These are phyloP conservation scores for Alcedo atthis DNA, from an alignment of 2,797 vertebrate genomes.

Conservation along the genomic window DNA sequence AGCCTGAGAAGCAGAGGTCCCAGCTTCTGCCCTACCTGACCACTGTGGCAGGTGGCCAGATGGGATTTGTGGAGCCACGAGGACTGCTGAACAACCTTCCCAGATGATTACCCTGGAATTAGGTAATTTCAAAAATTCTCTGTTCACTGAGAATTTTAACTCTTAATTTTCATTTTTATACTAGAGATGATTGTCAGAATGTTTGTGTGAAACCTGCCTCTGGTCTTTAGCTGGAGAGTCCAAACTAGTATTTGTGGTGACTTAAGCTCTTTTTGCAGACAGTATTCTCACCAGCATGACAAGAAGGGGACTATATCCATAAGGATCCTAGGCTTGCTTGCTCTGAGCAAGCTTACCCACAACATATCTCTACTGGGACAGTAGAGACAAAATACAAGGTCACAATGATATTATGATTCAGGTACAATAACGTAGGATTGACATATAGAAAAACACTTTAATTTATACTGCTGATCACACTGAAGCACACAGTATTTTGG, in stretches of 20 bases:
- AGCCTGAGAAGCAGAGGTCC: background rate
- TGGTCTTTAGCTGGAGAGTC: background rate
- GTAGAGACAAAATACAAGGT: background rate
- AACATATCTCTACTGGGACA: background rate
- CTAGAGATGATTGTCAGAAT: background rate
- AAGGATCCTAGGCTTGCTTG: background rate
- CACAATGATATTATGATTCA: background rate
- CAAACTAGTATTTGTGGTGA: no score
- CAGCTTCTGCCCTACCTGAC: background rate
- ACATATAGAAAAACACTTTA: background rate
- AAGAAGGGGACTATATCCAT: background rate
- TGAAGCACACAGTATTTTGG: background rate
- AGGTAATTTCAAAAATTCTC: background rate
- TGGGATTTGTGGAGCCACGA: rapidly evolving
- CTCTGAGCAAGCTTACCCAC: background rate
- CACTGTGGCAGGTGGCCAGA: rapidly evolving
- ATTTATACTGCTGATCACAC: background rate
- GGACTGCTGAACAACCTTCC: background rate
- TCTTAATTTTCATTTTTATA: background rate
- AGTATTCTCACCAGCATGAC: rapidly evolving
- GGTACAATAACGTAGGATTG: background rate
- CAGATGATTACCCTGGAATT: background rate
- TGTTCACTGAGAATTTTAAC: background rate
- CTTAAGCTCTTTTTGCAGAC: background rate
- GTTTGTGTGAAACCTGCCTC: background rate